phyloP scores from a whole-genome alignment of 2,888 invertebrate species.

The Ecdyonurus torrentis region DNA sequence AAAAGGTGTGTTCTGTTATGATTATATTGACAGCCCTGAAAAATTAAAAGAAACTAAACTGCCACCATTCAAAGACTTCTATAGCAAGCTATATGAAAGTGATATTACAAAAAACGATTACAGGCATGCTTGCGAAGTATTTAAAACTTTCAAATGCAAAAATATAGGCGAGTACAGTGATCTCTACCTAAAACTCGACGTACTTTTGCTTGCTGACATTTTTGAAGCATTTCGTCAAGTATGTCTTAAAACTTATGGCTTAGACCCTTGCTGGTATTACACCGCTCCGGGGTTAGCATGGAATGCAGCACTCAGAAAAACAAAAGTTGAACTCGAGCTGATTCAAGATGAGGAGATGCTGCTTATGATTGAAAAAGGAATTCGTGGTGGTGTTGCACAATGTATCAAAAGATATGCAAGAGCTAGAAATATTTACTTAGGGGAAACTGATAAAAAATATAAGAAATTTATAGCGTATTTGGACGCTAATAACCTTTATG shows the following conservation, averaged over 20 bases:
- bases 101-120: neutral
- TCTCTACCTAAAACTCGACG: slow-evolving; percentile 22
- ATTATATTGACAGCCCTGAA: neutral
- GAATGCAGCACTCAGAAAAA: slow-evolving; percentile 19
- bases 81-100: neutral
- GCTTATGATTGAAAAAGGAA: slow-evolving; percentile 11
- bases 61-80: neutral
- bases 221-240: slow-evolving; percentile 22
- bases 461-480: too few species aligned
- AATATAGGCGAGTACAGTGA: slow-evolving; percentile 21
- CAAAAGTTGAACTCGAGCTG: slow-evolving; percentile 16
- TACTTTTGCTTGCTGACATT: slow-evolving; percentile 21
- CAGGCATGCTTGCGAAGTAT: neutral
- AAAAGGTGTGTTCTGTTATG: neutral
- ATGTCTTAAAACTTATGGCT: slow-evolving; percentile 17
- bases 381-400: slow-evolving; percentile 9
- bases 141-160: slow-evolving; percentile 16
- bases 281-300: slow-evolving; percentile 19
- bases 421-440: too few species aligned
- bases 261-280: slow-evolving; percentile 20
- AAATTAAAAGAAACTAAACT: neutral
- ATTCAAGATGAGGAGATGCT: slow-evolving; percentile 12
- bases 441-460: too few species aligned
- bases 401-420: slow-evolving; percentile 6
- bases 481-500: slow-evolving; percentile 14